phyloP scores from a whole-genome alignment of 2,797 vertebrate genomes.

The Cyprinella venusta region DNA sequence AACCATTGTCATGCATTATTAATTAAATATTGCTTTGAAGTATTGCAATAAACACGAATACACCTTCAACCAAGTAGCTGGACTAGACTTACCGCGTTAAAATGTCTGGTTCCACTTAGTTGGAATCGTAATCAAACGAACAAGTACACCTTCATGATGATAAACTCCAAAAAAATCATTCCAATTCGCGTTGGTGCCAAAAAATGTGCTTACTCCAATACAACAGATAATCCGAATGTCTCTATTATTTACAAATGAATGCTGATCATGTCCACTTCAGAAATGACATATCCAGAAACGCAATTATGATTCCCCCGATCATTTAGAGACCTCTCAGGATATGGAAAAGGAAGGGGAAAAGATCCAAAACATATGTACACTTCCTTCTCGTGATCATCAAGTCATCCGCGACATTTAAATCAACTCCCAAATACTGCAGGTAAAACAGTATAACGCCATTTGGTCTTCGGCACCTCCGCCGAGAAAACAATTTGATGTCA shows the following conservation, averaged over 20 bases:
- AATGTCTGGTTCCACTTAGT: slow-evolving; percentile 70
- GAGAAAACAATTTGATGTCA: slow-evolving; percentile 34
- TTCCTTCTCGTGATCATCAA: slow-evolving; percentile 65
- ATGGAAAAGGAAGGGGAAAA: slow-evolving; percentile 19
- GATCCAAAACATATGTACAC: slow-evolving; percentile 43
- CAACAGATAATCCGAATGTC: slow-evolving; percentile 66
- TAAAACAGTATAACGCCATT: slow-evolving; percentile 61
- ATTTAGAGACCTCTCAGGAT: slow-evolving; percentile 23
- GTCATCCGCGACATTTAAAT: slow-evolving; percentile 69
- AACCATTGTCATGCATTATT: neutral
- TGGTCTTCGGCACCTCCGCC: slow-evolving; percentile 73
- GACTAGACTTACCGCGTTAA: slow-evolving; percentile 76
- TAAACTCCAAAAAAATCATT: slow-evolving; percentile 60
- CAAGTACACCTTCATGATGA: slow-evolving; percentile 57
- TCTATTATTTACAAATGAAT: slow-evolving; percentile 55
- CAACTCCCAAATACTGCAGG: slow-evolving; percentile 74
- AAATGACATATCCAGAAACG: slow-evolving; percentile 71
- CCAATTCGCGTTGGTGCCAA: slow-evolving; percentile 54
- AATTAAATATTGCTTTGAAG: neutral
- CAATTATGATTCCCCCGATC: slow-evolving; percentile 63
- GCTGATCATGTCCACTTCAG: slow-evolving; percentile 63
- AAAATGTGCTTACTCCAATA: slow-evolving; percentile 64
- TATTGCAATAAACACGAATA: slow-evolving; percentile 4
- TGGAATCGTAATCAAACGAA: slow-evolving; percentile 64
- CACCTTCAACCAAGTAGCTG: slow-evolving; percentile 1